phyloP scores from a whole-genome alignment of 2,113 vertebrate genomes.

The Daubentonia madagascariensis region DNA sequence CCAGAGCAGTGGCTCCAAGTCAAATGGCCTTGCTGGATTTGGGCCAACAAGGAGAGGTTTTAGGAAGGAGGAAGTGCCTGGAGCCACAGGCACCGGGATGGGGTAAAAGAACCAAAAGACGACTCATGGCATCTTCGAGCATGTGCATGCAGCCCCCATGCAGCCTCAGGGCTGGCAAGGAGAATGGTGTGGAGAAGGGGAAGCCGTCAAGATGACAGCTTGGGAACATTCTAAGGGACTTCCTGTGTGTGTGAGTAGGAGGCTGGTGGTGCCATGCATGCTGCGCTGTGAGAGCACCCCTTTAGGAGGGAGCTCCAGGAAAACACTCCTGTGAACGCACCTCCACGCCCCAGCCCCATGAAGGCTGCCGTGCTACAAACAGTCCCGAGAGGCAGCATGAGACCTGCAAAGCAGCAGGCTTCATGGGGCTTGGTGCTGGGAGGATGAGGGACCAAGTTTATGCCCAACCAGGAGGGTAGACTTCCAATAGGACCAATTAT shows the following conservation, averaged over 20 bases:
- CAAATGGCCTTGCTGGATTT: background rate
- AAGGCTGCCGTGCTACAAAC: background rate
- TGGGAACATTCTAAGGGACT: rapidly evolving
- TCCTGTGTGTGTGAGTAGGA: background rate
- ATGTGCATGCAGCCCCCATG: background rate
- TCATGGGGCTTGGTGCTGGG: rapidly evolving
- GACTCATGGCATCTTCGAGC: rapidly evolving
- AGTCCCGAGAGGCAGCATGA: rapidly evolving
- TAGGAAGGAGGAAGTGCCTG: background rate
- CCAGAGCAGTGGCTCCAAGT: background rate
- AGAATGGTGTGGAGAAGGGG: background rate
- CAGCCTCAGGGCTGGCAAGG: background rate
- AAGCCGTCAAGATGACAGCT: background rate
- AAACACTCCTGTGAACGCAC: too few species aligned
- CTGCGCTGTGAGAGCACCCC: background rate
- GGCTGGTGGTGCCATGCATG: rapidly evolving
- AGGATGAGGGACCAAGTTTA: background rate
- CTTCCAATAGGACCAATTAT: background rate
- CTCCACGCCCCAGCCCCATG: rapidly evolving
- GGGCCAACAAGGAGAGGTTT: background rate
- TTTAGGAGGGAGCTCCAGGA: background rate
- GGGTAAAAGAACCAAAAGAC: background rate
- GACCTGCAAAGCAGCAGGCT: rapidly evolving
- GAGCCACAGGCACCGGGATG: background rate
- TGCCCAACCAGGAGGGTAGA: background rate